Percentiles rank a stretch among this genome's conserved stretches.
These are phyloP conservation scores for Orgyia antiqua DNA, from an alignment of 2,888 invertebrate species.

Conservation along the genomic window DNA sequence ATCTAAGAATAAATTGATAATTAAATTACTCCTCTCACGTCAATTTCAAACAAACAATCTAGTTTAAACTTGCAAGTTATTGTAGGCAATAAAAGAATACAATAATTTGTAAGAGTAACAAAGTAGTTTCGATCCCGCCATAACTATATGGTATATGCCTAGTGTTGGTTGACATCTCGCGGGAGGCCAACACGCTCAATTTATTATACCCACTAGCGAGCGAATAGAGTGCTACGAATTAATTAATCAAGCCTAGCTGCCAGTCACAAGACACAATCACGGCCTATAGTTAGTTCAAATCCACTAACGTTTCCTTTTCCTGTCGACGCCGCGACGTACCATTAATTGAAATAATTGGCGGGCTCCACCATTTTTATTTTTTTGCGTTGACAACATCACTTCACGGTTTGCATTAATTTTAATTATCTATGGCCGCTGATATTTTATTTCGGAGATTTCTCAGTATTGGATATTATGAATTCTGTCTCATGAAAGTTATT, in stretches of 20 bases:
- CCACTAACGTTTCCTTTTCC: slow-evolving; percentile 65
- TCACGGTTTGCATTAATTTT: slow-evolving; percentile 41
- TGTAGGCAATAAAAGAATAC: no score
- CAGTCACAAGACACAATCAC: slow-evolving; percentile 68
- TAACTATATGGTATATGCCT: no score
- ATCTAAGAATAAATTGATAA: no score
- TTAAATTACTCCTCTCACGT: no score
- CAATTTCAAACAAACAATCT: no score
- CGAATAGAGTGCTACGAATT: slow-evolving; percentile 61
- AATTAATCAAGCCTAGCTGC: slow-evolving; percentile 75
- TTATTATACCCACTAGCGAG: slow-evolving; percentile 59
- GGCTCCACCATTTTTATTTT: slow-evolving; percentile 51
- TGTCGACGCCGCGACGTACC: slow-evolving; percentile 62
- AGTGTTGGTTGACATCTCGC: no score
- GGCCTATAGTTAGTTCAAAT: slow-evolving; percentile 53
- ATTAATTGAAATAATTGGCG: slow-evolving; percentile 76
- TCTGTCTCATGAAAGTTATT: slow-evolving; percentile 13
- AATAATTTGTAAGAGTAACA: no score
- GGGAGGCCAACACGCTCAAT: slow-evolving; percentile 71
- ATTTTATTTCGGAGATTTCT: slow-evolving; percentile 13
- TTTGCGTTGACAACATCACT: slow-evolving; percentile 59
- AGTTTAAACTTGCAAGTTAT: no score
- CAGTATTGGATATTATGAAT: slow-evolving; percentile 22
- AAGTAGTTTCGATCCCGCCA: no score
- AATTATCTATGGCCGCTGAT: slow-evolving; percentile 26